phyloP scores from a whole-genome alignment of 2,113 vertebrate species.

The Galeopterus variegatus region DNA sequence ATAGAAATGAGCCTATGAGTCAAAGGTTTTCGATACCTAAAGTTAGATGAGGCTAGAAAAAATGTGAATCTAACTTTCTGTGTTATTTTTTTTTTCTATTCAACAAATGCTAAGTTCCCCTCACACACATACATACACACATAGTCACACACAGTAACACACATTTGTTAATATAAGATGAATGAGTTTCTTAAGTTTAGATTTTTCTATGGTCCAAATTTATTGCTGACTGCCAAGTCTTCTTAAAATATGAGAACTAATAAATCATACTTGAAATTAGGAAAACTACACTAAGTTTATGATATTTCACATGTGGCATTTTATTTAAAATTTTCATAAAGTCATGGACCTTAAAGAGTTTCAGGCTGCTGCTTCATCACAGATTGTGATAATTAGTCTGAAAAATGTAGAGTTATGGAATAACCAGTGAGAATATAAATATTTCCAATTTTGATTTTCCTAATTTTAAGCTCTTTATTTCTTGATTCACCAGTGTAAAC shows the following conservation, averaged over 20 bases:
- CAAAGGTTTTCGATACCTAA: neutral
- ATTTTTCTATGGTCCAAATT: neutral
- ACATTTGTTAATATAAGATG: neutral
- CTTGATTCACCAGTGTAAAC: constrained; percentile 54
- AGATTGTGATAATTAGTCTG: neutral
- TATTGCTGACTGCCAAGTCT: neutral
- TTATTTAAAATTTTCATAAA: constrained; percentile 38
- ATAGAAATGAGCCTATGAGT: neutral
- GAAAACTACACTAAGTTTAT: constrained; percentile 6
- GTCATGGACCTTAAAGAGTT: neutral
- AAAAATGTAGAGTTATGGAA: neutral
- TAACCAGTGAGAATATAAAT: neutral
- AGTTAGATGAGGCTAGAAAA: constrained; percentile 19
- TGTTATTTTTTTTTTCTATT: neutral
- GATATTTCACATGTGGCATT: neutral
- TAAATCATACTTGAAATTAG: constrained; percentile 20
- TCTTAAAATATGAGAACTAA: constrained; percentile 38
- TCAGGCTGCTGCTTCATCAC: neutral
- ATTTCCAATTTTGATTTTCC: constrained; percentile 48
- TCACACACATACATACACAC: neutral
- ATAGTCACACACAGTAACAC: neutral
- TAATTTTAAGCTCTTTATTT: constrained; percentile 44
- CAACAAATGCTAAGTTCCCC: neutral
- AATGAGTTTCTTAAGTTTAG: constrained; percentile 28
- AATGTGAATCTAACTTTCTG: neutral